Evolutionary conservation across 2,113 vertebrate species (phyloP).

Genomic region (Oxygymnocypris stewartii): DNA sequence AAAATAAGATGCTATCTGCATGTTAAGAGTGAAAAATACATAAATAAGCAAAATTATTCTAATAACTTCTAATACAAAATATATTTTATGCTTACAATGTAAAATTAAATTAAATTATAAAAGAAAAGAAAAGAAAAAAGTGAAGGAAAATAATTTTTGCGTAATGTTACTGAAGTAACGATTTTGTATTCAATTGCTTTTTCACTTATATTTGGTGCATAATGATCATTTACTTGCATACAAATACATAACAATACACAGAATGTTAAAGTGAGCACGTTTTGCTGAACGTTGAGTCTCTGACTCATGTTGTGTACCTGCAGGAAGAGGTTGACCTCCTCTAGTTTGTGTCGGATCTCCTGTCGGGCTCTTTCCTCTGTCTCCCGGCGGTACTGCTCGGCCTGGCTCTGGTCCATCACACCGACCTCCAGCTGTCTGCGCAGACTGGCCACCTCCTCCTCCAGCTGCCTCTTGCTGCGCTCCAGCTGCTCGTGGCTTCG

Average conservation of each 20-base stretch:
- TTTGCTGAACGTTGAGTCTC: neutral
- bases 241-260: too few relatives aligned
- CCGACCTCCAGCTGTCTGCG: slow-evolving; percentile 72
- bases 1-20: neutral
- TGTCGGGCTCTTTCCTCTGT: slow-evolving; percentile 80
- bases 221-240: too few relatives aligned
- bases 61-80: neutral
- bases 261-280: neutral
- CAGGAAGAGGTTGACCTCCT: slow-evolving; percentile 89
- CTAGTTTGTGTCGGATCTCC: slow-evolving; percentile 83
- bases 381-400: slow-evolving; percentile 81
- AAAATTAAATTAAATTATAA: neutral
- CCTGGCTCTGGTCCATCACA: slow-evolving; percentile 71
- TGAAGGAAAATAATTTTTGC: neutral
- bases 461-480: slow-evolving; percentile 78
- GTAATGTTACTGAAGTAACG: neutral
- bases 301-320: slow-evolving; percentile 73
- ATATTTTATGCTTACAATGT: neutral
- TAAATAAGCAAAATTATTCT: neutral
- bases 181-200: neutral
- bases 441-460: slow-evolving; percentile 79
- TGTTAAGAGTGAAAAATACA: neutral
- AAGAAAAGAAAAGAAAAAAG: neutral
- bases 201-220: too few relatives aligned
- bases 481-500: slow-evolving; percentile 77